Conservation (phyloP, 2,113 vertebrate genomes). For the Phocoena sinus region DNA sequence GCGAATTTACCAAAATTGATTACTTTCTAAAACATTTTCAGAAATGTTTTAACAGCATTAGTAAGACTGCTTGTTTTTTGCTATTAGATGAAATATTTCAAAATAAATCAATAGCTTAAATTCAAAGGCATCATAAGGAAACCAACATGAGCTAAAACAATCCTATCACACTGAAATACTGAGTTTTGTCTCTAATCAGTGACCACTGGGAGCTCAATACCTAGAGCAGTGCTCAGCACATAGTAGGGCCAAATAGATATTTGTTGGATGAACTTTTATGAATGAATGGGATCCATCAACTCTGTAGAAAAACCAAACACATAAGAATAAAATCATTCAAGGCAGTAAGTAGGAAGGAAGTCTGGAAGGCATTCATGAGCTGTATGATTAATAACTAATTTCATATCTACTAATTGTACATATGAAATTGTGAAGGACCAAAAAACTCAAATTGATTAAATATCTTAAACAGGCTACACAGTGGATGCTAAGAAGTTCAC, state of each 20-base stretch:
- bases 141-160: neutral
- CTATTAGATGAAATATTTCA: neutral
- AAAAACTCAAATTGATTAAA: neutral
- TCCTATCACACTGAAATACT: neutral
- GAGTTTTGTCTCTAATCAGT: neutral
- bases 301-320: neutral
- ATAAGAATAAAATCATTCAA: neutral
- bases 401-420: neutral
- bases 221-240: neutral
- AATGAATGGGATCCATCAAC: neutral
- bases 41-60: neutral
- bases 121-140: neutral
- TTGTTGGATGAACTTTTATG: neutral
- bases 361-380: neutral
- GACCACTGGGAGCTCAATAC: neutral
- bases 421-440: slow-evolving; percentile 13
- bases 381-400: neutral
- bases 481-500: neutral
- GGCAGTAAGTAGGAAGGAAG: neutral
- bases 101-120: slow-evolving; percentile 6
- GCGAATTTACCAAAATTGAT: neutral
- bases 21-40: neutral
- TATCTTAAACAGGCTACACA: neutral
- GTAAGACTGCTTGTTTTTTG: neutral
- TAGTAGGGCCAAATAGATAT: neutral